Conservation (phyloP, 2,113 vertebrate species). For the Hydrolagus affinis region DNA sequence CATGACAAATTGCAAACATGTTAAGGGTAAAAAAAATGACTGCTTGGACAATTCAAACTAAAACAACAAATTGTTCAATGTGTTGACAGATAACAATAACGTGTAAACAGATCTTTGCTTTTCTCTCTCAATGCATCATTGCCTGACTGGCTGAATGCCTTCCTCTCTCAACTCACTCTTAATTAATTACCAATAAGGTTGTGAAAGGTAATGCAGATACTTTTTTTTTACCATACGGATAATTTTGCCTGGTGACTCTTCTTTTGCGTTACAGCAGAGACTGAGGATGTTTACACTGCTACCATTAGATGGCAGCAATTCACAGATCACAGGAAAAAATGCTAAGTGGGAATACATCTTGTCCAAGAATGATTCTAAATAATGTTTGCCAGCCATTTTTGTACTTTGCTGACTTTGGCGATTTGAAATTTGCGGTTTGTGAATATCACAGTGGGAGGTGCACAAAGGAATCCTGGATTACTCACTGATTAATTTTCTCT, state of each 20-base stretch:
- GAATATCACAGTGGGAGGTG: neutral
- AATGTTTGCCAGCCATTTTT: neutral
- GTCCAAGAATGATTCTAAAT: neutral
- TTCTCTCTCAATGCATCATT: neutral
- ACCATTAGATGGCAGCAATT: slow-evolving; percentile 27
- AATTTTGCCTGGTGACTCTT: neutral
- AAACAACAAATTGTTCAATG: neutral
- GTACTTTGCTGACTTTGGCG: too few species aligned
- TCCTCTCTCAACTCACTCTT: neutral
- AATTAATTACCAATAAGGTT: neutral
- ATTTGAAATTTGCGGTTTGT: too few species aligned
- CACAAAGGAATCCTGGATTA: neutral
- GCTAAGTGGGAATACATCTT: neutral
- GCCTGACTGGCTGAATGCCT: too few species aligned
- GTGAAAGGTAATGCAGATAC: neutral
- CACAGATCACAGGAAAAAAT: neutral
- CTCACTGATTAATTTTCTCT: neutral
- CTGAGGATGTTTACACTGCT: neutral
- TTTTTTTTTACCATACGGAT: neutral
- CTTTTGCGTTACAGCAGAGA: neutral
- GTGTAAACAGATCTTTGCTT: neutral
- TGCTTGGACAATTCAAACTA: neutral
- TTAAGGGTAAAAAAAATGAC: too few species aligned
- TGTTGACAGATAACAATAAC: neutral
- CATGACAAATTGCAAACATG: too few species aligned